Evolutionary conservation across 2,888 invertebrate species (phyloP), one percentile per base, ranked within the genome.

Genomic region (Tethea ocularis): DNA sequence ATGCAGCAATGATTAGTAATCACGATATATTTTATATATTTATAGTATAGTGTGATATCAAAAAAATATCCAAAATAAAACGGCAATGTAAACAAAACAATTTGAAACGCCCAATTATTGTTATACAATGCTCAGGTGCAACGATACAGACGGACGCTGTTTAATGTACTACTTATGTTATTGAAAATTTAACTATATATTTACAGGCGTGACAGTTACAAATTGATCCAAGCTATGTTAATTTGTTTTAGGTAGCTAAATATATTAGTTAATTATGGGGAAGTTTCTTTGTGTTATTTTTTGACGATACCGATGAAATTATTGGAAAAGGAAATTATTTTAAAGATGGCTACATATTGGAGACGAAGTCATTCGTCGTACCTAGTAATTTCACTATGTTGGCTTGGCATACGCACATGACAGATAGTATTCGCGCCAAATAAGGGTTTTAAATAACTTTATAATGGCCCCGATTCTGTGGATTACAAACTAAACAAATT

Each of bases 131-230:
- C 52, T n/a, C 57, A 76, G 68, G 72, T 74, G 73, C 68, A 61
- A 59, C 60, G 53, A 62, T 59, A 60, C 65, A 61, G 63, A 54
- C 55, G 63, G 59, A 60, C 64, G 66, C 26, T 23, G 51, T 22
- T 36, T 57, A 57, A 52, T 61, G 80, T 83, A 46, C 10, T 83
- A 46, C 10, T 78, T 77, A 68, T 77, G 69, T 76, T 77, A 81
- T 82, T 79, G 79, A 77, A 78, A 77, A 81, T 77, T 78, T 68
- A 64, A 70, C 68, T 70, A 74, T 61, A 75, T 62, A 20, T 20
- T 7, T 41, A 41, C 2, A 46, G 46, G n/a, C 61, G 67, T 53
- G 72, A 75, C 74, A 71, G 55, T 68, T 66, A 75, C 68, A 75
- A 77, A 80, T 74, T 67, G 61, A 62, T 64, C 51, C 58, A 52